A percentile compares a stretch with the other conserved stretches of the same genome.
phyloP scores from a whole-genome alignment of 2,888 invertebrate genomes.

The Atethmia centrago region DNA sequence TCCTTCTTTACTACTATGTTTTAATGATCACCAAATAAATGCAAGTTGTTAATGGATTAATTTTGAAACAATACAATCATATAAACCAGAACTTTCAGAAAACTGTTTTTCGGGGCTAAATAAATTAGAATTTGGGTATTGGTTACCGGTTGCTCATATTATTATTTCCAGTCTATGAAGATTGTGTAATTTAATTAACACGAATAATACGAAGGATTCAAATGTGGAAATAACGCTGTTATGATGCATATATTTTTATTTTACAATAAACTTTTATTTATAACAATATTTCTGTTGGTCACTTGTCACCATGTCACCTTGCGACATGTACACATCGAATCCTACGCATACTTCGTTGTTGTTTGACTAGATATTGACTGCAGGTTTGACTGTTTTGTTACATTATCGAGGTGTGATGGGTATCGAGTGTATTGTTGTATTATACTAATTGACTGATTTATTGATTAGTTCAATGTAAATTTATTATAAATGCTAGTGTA shows the following conservation, averaged over 20 bases:
- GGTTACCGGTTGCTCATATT: conserved; percentile 25
- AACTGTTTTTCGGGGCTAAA: conserved; percentile 41
- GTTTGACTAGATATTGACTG: conserved; percentile 34
- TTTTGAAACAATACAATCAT: conserved; percentile 9
- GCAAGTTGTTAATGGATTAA: conserved; percentile 6
- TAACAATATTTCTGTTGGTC: background rate
- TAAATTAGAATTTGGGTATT: conserved; percentile 16
- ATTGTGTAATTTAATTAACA: background rate
- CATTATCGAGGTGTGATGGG: conserved; percentile 48
- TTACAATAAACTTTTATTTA: conserved; percentile 5
- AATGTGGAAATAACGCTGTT: background rate
- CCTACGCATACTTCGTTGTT: conserved; percentile 27
- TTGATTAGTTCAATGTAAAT: conserved; percentile 78
- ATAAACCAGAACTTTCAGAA: background rate
- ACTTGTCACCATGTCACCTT: background rate
- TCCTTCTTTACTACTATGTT: conserved; percentile 15
- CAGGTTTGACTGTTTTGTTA: conserved; percentile 46
- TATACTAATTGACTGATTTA: conserved; percentile 84
- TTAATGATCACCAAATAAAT: conserved; percentile 47
- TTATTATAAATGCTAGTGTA: conserved; percentile 68
- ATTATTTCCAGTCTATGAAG: conserved; percentile 8
- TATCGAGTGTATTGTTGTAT: conserved; percentile 72
- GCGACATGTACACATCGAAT: conserved; percentile 7
- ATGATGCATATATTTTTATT: background rate
- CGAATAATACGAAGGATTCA: conserved; percentile 20